Conservation (phyloP, 2,113 vertebrate genomes). For the Phyllostomus discolor region DNA sequence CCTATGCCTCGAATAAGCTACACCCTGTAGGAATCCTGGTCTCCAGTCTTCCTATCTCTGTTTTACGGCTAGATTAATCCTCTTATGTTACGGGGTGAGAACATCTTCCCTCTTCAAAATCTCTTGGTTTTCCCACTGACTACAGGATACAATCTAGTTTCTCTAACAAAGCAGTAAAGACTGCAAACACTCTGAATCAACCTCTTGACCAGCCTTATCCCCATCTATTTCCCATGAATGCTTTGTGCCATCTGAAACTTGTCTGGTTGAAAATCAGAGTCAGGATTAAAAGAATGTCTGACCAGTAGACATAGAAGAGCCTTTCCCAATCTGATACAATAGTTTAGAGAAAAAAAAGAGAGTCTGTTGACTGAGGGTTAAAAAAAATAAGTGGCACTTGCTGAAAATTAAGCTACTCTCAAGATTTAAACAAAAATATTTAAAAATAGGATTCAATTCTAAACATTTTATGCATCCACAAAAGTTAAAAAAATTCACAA, state of each 20-base stretch:
- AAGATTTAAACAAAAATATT: background rate
- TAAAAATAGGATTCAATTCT: background rate
- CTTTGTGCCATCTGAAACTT: background rate
- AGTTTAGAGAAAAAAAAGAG: background rate
- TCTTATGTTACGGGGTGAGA: background rate
- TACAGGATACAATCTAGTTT: background rate
- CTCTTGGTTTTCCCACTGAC: background rate
- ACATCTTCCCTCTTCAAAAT: background rate
- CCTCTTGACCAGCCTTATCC: background rate
- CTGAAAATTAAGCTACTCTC: background rate
- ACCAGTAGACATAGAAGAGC: background rate
- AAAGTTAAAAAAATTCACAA: background rate
- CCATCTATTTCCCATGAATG: background rate
- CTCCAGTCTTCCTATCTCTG: background rate
- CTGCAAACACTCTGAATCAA: background rate
- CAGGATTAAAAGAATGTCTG: background rate
- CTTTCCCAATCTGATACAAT: background rate
- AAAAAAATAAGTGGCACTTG: background rate
- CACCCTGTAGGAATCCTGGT: background rate
- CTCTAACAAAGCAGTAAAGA: background rate
- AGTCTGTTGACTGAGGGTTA: background rate
- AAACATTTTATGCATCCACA: background rate
- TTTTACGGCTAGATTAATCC: background rate
- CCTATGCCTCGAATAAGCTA: background rate
- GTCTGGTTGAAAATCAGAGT: background rate